Evolutionary conservation across 1,140 invertebrate genomes (phyloP).

Genomic region (Saccostrea glomerata): DNA sequence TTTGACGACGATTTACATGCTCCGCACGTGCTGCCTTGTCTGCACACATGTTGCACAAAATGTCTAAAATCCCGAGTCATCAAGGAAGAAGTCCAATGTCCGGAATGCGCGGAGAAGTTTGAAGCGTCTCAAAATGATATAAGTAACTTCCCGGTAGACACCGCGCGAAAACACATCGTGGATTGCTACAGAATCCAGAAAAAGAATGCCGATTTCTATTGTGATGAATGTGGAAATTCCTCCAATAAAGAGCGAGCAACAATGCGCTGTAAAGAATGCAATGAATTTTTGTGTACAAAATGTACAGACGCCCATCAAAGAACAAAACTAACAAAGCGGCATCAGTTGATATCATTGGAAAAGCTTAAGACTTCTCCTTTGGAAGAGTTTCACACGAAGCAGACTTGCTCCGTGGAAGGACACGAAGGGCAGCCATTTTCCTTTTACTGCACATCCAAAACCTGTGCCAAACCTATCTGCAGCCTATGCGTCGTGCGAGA

Average conservation of each 20-base stretch:
- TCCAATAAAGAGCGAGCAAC: slow-evolving; percentile 13
- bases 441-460: slow-evolving; percentile 42
- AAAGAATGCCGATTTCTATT: slow-evolving; percentile 35
- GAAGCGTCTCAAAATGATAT: slow-evolving; percentile 42
- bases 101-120: slow-evolving; percentile 50
- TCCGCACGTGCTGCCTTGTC: slow-evolving; percentile 52
- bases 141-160: slow-evolving; percentile 47
- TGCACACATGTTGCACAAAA: slow-evolving; percentile 50
- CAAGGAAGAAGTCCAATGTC: slow-evolving; percentile 47
- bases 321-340: slow-evolving; percentile 52
- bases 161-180: slow-evolving; percentile 45
- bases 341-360: slow-evolving; percentile 50
- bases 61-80: slow-evolving; percentile 40
- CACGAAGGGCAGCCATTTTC: slow-evolving; percentile 50
- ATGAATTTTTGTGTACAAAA: slow-evolving; percentile 49
- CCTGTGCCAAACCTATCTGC: slow-evolving; percentile 48
- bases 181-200: slow-evolving; percentile 52
- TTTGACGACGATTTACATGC: slow-evolving; percentile 40
- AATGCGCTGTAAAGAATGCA: slow-evolving; percentile 53
- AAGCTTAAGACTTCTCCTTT: slow-evolving; percentile 46
- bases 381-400: slow-evolving; percentile 43
- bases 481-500: slow-evolving; percentile 37
- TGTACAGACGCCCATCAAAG: slow-evolving; percentile 48
- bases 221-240: slow-evolving; percentile 42
- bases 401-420: slow-evolving; percentile 44